Evolutionary conservation across 37 sponge, comb jelly and placozoan genomes (phyloP), one percentile per base, ranked within the genome.

Genomic region (Haliclona indistincta): DNA sequence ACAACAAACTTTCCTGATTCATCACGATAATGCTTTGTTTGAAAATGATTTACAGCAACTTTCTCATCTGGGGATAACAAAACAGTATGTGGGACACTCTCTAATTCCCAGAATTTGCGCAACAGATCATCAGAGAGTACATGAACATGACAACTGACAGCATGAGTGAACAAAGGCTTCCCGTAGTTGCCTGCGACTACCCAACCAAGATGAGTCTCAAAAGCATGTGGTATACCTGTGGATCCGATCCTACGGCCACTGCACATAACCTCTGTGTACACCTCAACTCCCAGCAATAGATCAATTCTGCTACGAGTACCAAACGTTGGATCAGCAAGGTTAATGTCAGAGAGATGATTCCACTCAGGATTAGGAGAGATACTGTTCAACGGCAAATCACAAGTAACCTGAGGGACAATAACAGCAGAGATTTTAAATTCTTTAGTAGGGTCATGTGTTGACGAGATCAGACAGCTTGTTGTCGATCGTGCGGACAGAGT

Each of bases 291-390:
- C 23, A 55, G 56, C 23, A 55, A 28, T 29, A 55, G 28, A 28
- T 55, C 56, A 29, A 55, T 55, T 55, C 56, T 55, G 56, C 28
- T 29, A 55, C 28, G 56, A 55, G 56, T 55, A 29, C 28, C 56
- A 55, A 55, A 6, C 23, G 23, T 28, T 29, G 56, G 56, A 55
- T 55, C 56, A 55, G 56, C 56, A 29, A 55, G 28, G 28, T 25
- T 25, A 28, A 55, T 55, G 28, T 55, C 56, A 55, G 23, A 29
- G 23, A 55, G 56, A 55, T 55, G 56, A 28, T 55, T 28, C 56
- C 56, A 55, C 28, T 55, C 28, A 28, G n/a, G n/a, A n/a, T n/a
- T n/a, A n/a, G n/a, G n/a, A n/a, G n/a, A n/a, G n/a, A n/a, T n/a
- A n/a, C n/a, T n/a, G n/a, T n/a, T n/a, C n/a, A n/a, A n/a, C n/a